A percentile compares a stretch with the other conserved stretches of the same genome.
Conservation (phyloP, 2,113 vertebrate genomes). For the Amphilophus citrinellus region DNA sequence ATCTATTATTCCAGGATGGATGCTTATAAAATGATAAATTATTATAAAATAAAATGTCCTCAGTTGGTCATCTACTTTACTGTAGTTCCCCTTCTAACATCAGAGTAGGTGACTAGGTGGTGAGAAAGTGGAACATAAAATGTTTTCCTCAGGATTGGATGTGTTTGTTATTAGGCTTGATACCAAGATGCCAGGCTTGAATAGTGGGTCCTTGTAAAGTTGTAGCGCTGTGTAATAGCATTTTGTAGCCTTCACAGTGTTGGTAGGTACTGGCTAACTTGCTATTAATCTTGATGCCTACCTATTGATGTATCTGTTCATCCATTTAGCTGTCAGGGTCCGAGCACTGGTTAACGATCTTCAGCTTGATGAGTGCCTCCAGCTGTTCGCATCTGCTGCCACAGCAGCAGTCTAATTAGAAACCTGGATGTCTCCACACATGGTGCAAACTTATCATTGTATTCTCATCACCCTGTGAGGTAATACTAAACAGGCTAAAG, state of each 20-base stretch:
- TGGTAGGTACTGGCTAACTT: neutral
- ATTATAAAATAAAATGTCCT: too few relatives aligned
- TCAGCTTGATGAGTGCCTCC: conserved; percentile 58
- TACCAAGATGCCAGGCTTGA: neutral
- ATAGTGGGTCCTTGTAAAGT: neutral
- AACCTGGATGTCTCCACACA: conserved; percentile 27
- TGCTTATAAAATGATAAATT: too few relatives aligned
- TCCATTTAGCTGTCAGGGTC: conserved; percentile 52
- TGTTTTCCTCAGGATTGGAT: neutral
- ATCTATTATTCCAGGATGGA: neutral
- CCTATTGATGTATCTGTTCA: conserved; percentile 38
- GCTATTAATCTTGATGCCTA: conserved; percentile 4
- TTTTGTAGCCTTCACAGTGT: neutral
- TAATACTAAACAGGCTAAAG: conserved; percentile 34
- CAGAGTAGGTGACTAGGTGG: neutral
- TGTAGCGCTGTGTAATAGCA: rapidly evolving
- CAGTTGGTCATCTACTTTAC: too few relatives aligned
- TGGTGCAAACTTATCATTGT: conserved; percentile 37
- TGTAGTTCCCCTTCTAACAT: neutral
- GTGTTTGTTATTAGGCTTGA: neutral
- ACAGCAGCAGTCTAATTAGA: conserved; percentile 59
- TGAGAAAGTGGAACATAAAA: neutral
- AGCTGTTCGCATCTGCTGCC: conserved; percentile 72
- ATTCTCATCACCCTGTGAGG: conserved; percentile 40
- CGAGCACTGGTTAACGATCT: conserved; percentile 58